Evolutionary conservation across 2,888 invertebrate species (phyloP).

Genomic region (Seira musarum): DNA sequence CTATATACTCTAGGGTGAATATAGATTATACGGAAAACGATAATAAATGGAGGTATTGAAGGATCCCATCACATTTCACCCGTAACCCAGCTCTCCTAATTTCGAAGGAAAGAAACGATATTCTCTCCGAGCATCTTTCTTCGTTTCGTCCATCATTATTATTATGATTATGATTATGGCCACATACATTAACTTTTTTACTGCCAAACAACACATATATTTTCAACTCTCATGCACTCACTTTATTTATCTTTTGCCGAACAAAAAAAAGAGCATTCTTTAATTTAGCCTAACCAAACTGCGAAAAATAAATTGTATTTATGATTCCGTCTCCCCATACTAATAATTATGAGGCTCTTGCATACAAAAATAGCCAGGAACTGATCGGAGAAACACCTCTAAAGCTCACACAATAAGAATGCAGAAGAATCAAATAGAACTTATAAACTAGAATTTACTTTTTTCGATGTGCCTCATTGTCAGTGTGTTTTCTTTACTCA

Average conservation of each 20-base stretch:
- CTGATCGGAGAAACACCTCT: constrained; percentile 40
- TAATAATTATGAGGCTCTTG: constrained; percentile 28
- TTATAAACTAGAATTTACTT: no score
- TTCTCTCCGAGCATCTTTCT: not conserved
- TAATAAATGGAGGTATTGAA: not conserved
- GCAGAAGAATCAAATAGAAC: no score
- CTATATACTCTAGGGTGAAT: no score
- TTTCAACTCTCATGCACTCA: no score
- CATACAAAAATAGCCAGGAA: constrained; percentile 5
- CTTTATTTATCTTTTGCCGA: constrained; percentile 44
- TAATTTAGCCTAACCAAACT: constrained; percentile 31
- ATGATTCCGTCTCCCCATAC: no score
- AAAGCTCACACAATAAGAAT: no score
- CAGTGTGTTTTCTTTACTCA: no score
- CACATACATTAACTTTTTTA: constrained; percentile 37
- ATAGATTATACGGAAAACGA: not conserved
- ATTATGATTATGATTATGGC: constrained; percentile 32
- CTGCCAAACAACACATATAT: no score
- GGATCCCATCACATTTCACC: not conserved
- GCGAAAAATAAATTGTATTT: constrained; percentile 33
- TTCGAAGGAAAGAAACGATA: no score
- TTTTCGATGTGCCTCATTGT: no score
- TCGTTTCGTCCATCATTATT: constrained; percentile 22
- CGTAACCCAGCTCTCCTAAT: not conserved
- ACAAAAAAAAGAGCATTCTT: constrained; percentile 35